Evolutionary conservation across 2,888 invertebrate genomes (phyloP), one percentile per base, ranked within the genome.

Genomic region (Chrysodeixis includens): DNA sequence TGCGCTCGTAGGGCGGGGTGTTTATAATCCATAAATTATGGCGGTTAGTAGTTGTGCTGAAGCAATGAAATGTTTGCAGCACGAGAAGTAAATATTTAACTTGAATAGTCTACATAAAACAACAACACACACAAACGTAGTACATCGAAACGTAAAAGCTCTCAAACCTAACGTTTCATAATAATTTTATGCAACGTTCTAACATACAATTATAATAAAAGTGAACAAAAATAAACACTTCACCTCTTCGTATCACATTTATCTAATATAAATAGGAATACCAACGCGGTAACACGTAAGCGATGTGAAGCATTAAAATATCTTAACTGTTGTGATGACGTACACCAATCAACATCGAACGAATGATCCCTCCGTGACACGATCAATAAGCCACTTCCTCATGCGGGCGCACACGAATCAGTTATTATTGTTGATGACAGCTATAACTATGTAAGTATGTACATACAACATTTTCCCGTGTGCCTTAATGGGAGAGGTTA

Each of bases 351-450:
- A 88, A 83, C 82, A 81, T 83, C 78, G 81, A 80, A 82, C 78
- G 83, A 82, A 82, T 81, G 84, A 86, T 87, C 90, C 91, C 90
- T 86, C 86, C 85, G 83, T 86, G 86, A 85, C 84, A 88, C 89
- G 88, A 92, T 90, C 92, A 93, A 93, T 92, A 90, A 91, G 87
- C 85, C 79, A 88, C 93, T 93, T 94, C 94, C 94, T 92, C 84
- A 93, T 94, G 93, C 94, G 94, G 94, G 94, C 85, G 83, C 78
- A 83, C 87, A 90, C 86, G 86, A 83, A 88, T 89, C 88, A 84
- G 87, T 91, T 90, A 92, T 90, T 88, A 90, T 81, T 88, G 85
- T 86, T 90, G 92, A 92, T 90, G 93, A 93, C 93, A 91, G 91
- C 88, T 88, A 90, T 89, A 87, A 90, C 85, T 89, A 84, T 86